Evolutionary conservation across 2,888 invertebrate species (phyloP), one percentile per base, ranked within the genome.

Genomic region (Tetheella fluctuosa): DNA sequence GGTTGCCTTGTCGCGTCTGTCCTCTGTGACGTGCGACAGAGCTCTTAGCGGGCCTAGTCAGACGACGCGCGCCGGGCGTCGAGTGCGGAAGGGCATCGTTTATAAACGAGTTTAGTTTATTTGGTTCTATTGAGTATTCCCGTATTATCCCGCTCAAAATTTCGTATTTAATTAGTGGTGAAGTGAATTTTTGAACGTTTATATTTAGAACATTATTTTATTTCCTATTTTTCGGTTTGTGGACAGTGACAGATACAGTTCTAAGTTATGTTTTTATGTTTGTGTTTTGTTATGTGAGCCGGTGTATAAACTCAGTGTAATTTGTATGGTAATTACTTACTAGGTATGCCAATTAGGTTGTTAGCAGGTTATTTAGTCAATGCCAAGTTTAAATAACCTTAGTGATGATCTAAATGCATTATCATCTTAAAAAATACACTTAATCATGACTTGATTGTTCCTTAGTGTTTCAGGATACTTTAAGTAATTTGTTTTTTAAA

Each of bases 11-110:
- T 84, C 77, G 79, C 74, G 77, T 76, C 74, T 78, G 77, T 74
- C 74, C 74, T 74, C 74, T 60, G 71, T 64, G 73, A 69, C 73
- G 76, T 69, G 75, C 78, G 83, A 76, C 76, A 72, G 71, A 75
- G 74, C 73, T 70, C 69, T 74, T 64, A 70, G 71, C 67, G 69
- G 59, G 68, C 71, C 67, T 63, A 58, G 59, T 80, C 89, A 87
- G 85, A 88, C 87, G 87, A 73, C 86, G 85, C 81, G 79, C 84
- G 81, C 79, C 84, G 71, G 70, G 80, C 88, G 85, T 69, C 73
- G 76, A 74, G 87, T 73, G 76, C 86, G 89, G 86, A 89, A 86
- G 85, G 84, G 83, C 77, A 81, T 73, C 69, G 67, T 65, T 67
- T 73, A 68, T 69, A 65, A 73, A 67, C 61, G 20, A 34, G n/a